These are phyloP conservation scores for Ceriagrion tenellum DNA, from an alignment of 2,888 invertebrate genomes.

Conservation along the genomic window DNA sequence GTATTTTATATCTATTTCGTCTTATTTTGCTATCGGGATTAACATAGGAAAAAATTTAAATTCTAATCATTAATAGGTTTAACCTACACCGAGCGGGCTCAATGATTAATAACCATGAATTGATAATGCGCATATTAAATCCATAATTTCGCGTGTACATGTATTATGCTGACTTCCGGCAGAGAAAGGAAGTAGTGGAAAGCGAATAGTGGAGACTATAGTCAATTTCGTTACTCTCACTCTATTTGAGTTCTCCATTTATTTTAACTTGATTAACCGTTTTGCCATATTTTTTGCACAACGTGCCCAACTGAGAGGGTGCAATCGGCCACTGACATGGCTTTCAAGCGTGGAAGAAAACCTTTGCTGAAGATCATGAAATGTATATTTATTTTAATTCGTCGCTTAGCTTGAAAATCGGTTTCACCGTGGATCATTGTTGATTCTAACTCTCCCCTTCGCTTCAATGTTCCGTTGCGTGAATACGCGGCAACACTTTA, in stretches of 20 bases:
- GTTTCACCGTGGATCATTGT: slow-evolving; percentile 9
- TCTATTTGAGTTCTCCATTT: background rate
- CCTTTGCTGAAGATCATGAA: background rate
- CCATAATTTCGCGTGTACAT: no score
- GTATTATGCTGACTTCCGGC: no score
- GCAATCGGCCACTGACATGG: background rate
- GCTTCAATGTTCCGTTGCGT: slow-evolving; percentile 55
- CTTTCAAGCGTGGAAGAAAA: background rate
- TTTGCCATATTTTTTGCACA: background rate
- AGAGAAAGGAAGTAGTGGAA: no score
- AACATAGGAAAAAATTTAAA: no score
- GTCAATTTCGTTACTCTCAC: no score
- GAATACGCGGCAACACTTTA: slow-evolving; percentile 60
- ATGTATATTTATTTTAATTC: slow-evolving; percentile 45
- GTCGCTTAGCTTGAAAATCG: slow-evolving; percentile 42
- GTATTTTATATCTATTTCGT: no score
- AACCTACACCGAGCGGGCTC: no score
- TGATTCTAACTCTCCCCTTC: slow-evolving; percentile 14
- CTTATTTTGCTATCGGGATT: no score
- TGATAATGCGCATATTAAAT: no score
- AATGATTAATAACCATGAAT: no score
- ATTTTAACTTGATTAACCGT: background rate
- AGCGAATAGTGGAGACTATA: no score
- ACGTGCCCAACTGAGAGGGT: background rate
- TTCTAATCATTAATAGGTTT: no score